A percentile compares a stretch with the other conserved stretches of the same genome.
These are phyloP conservation scores for Stegana nigrithorax DNA, from an alignment of 2,888 invertebrate species.

Conservation along the genomic window DNA sequence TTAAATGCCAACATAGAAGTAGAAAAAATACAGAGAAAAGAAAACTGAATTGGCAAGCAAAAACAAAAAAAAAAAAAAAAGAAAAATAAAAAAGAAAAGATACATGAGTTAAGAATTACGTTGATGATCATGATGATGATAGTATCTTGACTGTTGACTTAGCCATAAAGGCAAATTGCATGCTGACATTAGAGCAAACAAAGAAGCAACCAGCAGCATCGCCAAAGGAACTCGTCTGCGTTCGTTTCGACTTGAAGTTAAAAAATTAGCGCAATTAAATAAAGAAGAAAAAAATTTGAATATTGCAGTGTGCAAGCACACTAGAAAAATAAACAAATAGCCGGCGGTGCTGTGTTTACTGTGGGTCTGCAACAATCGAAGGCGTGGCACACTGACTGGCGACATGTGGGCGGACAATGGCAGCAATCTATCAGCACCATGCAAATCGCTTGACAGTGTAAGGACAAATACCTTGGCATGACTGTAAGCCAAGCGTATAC, in stretches of 20 bases:
- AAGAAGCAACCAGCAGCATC: background rate
- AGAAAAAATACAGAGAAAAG: too few relatives aligned
- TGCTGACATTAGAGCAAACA: conserved; percentile 5
- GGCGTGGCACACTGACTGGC: background rate
- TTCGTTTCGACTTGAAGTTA: background rate
- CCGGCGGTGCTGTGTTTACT: too few relatives aligned
- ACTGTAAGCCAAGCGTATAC: too few relatives aligned
- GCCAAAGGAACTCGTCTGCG: background rate
- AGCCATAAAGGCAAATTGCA: conserved; percentile 6
- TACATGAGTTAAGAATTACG: background rate
- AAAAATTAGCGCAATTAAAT: conserved; percentile 27
- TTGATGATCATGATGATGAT: background rate
- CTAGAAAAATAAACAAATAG: background rate
- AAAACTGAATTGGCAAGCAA: background rate
- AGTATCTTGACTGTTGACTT: background rate
- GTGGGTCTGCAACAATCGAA: too few relatives aligned
- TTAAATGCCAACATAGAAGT: too few relatives aligned
- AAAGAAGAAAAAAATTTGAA: conserved; percentile 6
- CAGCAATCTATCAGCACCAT: too few relatives aligned
- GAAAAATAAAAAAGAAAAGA: background rate
- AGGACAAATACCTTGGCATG: too few relatives aligned
- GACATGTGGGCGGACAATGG: too few relatives aligned
- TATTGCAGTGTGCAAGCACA: background rate
- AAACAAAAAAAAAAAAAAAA: background rate
- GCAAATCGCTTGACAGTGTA: too few relatives aligned